Percentiles rank a stretch among this genome's conserved stretches.
Conservation (phyloP, 2,888 invertebrate species). For the Julus scandinavius region DNA sequence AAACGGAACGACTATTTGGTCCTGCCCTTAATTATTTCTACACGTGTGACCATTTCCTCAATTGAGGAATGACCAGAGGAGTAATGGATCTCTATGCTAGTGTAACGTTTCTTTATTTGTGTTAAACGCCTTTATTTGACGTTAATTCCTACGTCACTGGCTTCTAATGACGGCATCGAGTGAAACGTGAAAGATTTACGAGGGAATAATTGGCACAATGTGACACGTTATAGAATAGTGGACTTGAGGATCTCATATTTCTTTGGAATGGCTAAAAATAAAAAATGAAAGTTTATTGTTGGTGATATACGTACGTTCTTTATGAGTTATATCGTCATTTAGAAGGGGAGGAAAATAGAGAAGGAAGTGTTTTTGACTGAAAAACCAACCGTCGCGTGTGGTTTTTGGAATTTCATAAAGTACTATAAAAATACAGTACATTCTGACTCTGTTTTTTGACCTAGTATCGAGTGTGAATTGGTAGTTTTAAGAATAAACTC, state of each 20-base stretch:
- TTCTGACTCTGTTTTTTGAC: too few relatives aligned
- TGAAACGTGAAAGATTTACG: neutral
- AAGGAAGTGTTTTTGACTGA: too few relatives aligned
- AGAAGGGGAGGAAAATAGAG: too few relatives aligned
- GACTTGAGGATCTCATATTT: neutral
- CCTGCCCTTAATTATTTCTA: neutral
- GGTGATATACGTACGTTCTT: too few relatives aligned
- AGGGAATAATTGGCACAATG: neutral
- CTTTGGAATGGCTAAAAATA: neutral
- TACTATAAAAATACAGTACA: too few relatives aligned
- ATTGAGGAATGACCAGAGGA: neutral
- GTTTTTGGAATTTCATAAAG: too few relatives aligned
- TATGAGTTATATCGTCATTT: too few relatives aligned
- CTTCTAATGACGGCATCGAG: neutral
- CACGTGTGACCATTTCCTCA: neutral
- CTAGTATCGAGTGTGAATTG: too few relatives aligned
- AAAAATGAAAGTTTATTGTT: neutral
- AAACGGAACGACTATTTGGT: neutral
- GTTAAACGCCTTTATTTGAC: conserved; percentile 14
- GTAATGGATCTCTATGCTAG: neutral
- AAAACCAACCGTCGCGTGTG: too few relatives aligned
- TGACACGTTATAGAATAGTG: neutral
- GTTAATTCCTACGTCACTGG: conserved; percentile 22
- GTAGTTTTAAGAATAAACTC: too few relatives aligned
- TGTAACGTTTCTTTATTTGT: neutral